These are phyloP conservation scores for Eristalinus sepulchralis DNA, from an alignment of 2,888 invertebrate genomes.

Conservation along the genomic window DNA sequence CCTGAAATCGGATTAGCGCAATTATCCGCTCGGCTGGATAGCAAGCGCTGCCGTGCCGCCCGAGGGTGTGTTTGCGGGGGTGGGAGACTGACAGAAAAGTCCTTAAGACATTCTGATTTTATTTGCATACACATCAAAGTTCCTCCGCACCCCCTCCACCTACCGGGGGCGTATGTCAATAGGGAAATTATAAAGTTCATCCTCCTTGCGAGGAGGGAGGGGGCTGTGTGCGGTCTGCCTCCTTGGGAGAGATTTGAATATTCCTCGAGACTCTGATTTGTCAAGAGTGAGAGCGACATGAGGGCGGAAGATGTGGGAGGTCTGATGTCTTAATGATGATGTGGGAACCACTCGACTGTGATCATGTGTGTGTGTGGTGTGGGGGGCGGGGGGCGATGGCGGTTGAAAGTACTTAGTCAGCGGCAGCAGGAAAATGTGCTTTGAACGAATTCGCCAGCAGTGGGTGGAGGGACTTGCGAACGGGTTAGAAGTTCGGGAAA, in stretches of 20 bases:
- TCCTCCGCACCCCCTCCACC: not conserved
- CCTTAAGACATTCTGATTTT: conserved; percentile 68
- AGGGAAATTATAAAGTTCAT: conserved; percentile 54
- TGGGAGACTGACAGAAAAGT: conserved; percentile 44
- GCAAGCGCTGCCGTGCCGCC: conserved; percentile 4
- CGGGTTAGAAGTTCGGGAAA: not conserved
- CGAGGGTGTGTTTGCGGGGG: conserved; percentile 22
- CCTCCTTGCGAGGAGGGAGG: not conserved
- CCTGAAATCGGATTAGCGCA: conserved; percentile 80
- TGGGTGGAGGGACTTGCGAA: not conserved
- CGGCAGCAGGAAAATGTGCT: not conserved
- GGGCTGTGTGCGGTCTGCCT: not conserved
- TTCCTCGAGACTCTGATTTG: conserved; percentile 59
- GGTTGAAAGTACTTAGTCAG: conserved; percentile 45
- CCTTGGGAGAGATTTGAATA: conserved; percentile 44
- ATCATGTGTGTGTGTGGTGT: conserved; percentile 72
- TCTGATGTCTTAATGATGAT: conserved; percentile 73
- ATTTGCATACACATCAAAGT: conserved; percentile 70
- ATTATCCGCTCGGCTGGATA: conserved; percentile 78
- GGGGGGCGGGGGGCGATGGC: no score
- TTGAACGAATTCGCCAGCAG: not conserved
- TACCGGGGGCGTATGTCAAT: conserved; percentile 30
- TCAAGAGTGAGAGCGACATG: not conserved
- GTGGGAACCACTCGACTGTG: conserved; percentile 60
- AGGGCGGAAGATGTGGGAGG: not conserved